Evolutionary conservation across 2,888 invertebrate genomes (phyloP), one percentile per base, ranked within the genome.

Genomic region (Drosophila atroscutellata): DNA sequence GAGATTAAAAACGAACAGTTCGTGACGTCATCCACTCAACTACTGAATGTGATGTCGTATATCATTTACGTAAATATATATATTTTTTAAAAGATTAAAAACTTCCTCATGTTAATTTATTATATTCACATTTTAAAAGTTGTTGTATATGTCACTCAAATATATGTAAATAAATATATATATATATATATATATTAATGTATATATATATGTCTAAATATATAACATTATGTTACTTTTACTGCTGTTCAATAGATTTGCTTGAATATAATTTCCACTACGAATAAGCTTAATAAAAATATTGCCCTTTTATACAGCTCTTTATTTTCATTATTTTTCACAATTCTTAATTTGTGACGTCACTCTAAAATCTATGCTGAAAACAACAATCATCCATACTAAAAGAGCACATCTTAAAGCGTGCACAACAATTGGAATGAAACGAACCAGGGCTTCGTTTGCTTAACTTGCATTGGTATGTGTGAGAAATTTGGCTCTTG

Each of bases 361-460:
- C 69, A 69, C 1, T 2, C n/a, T 57, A 7, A 37, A 26, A 4
- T 24, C 15, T 15, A 51, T 3, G 15, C 15, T 45, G 24, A 45
- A 56, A 26, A 24, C 47, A 47, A n/a, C 18, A 13, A 8, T 13
- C 47, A 13, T 24, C 15, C 20, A 30, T 26, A 8, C 55, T 68
- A 54, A 55, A 2, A 15, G 34, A 30, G 24, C 32, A 70, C 61
- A 65, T 57, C 42, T 15, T 56, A 2, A 6, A 52, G 13, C 28
- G 15, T 18, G 15, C 26, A 71, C 5, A 67, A 79, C 66, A 49
- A 9, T 5, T 28, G 79, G 49, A 74, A 77, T 61, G 71, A 75
- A 75, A 75, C 66, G 47, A 3, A 45, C 79, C 79, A 78, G 77
- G 77, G 77, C 64, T 72, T 5, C 77, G 34, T 36, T 37, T 52